Percentiles rank a stretch among this genome's conserved stretches.
These are phyloP conservation scores for Dasypolia templi DNA, from an alignment of 2,888 invertebrate species.

Conservation along the genomic window DNA sequence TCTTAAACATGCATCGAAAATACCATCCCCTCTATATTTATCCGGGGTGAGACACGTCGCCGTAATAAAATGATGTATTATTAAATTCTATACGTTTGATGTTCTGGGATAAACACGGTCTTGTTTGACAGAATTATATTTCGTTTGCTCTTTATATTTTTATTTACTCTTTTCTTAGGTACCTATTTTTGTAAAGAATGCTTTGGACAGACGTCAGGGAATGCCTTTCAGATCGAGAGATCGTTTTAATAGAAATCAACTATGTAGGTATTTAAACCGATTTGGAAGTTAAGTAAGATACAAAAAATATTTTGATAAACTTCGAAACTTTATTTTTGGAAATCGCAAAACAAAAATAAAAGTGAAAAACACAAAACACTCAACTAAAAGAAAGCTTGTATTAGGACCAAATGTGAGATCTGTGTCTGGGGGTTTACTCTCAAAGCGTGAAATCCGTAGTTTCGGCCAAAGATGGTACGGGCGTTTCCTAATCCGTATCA, in stretches of 20 bases:
- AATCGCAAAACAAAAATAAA: neutral
- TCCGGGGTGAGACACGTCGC: slow-evolving; percentile 42
- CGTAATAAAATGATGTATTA: slow-evolving; percentile 84
- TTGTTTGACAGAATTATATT: slow-evolving; percentile 57
- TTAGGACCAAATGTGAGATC: neutral
- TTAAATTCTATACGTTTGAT: slow-evolving; percentile 83
- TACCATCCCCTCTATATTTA: slow-evolving; percentile 34
- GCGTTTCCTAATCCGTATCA: no score
- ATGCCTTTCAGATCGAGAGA: neutral
- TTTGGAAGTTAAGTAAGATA: neutral
- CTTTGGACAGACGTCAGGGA: neutral
- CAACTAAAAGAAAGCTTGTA: neutral
- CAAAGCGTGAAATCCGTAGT: no score
- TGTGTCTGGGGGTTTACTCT: no score
- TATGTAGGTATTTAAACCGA: neutral
- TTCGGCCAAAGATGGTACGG: no score
- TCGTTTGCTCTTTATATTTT: slow-evolving; percentile 24
- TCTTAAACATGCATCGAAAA: slow-evolving; percentile 5
- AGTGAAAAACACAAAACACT: neutral
- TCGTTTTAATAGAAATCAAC: no score
- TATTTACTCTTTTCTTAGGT: slow-evolving; percentile 9
- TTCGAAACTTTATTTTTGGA: neutral
- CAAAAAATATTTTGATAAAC: neutral
- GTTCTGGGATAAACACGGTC: slow-evolving; percentile 74
- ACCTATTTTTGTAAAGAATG: slow-evolving; percentile 27